Evolutionary conservation across 1,140 invertebrate genomes (phyloP), one percentile per base, ranked within the genome.

Genomic region (Mylabris phalerata): DNA sequence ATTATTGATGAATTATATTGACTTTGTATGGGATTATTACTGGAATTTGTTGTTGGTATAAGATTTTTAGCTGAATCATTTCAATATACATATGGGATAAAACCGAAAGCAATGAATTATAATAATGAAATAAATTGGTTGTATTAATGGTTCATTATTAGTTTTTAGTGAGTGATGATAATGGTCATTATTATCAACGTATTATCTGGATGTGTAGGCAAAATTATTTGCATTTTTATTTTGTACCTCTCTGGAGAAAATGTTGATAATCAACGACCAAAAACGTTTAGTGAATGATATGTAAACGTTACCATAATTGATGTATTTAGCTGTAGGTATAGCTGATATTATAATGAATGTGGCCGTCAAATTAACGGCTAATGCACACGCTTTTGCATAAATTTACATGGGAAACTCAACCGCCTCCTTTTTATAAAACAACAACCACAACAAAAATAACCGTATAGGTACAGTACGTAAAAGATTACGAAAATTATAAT

Each of bases 111-210:
- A 67, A 71, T 65, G 70, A 72, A 71, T 72, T 72, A 72, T 67
- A 67, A 72, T 72, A 72, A 72, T 72, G 69, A 69, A 72, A 72
- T 67, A 71, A 72, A 72, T 72, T 72, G 67, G 55, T 51, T 61
- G 57, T 64, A 71, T 70, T 72, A 72, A 72, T 71, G 68, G 64
- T 61, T 66, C 63, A 64, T 71, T 71, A 71, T 68, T 72, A 67
- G 65, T 66, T 71, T 72, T 71, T 65, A 57, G 62, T 65, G 63
- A 67, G 65, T 67, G 67, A 68, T 67, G 67, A 71, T 71, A 70
- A 71, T 70, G 69, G 68, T 62, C 48, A 66, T 71, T 70, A 69
- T 69, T 68, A 61, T 50, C 57, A 55, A 59, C 50, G 57, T 61
- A 65, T 65, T 65, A 65, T 61, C 41, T 42, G 32, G 52, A 45